Percentiles rank a stretch among this genome's conserved stretches.
phyloP scores from a whole-genome alignment of 2,113 vertebrate genomes.

The Acrocephalus arundinaceus region DNA sequence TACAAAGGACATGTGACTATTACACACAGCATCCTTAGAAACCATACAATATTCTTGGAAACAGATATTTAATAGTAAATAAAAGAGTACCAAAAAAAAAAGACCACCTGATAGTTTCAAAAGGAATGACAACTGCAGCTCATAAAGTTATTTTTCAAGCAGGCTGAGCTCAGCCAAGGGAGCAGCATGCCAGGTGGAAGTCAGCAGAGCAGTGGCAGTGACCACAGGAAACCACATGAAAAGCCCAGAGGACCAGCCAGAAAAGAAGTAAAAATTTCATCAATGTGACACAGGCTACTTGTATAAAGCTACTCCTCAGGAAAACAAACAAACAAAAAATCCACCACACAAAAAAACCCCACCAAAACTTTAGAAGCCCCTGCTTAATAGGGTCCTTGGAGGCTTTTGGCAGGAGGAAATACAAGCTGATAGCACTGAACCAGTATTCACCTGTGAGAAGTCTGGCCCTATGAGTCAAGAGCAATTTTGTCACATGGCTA shows the following conservation, averaged over 20 bases:
- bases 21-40: not conserved
- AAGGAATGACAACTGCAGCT: not conserved
- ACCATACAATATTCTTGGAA: not conserved
- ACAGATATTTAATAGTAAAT: not conserved
- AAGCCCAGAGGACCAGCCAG: not conserved
- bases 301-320: not conserved
- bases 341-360: too few relatives aligned
- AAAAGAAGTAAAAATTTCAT: not conserved
- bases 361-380: not conserved
- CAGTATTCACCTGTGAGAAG: not conserved
- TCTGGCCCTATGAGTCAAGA: not conserved
- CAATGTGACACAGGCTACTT: not conserved
- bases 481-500: not conserved
- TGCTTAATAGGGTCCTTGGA: not conserved
- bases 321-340: not conserved
- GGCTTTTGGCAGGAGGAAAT: not conserved
- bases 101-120: not conserved
- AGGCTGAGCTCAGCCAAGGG: not conserved
- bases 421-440: not conserved
- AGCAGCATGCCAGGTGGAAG: not conserved
- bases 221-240: not conserved
- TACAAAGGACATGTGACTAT: not conserved
- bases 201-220: not conserved
- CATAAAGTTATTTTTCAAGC: not conserved
- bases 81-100: not conserved